These are phyloP conservation scores for Kradibia gibbosae DNA, from an alignment of 1,140 invertebrate genomes.

Conservation along the genomic window DNA sequence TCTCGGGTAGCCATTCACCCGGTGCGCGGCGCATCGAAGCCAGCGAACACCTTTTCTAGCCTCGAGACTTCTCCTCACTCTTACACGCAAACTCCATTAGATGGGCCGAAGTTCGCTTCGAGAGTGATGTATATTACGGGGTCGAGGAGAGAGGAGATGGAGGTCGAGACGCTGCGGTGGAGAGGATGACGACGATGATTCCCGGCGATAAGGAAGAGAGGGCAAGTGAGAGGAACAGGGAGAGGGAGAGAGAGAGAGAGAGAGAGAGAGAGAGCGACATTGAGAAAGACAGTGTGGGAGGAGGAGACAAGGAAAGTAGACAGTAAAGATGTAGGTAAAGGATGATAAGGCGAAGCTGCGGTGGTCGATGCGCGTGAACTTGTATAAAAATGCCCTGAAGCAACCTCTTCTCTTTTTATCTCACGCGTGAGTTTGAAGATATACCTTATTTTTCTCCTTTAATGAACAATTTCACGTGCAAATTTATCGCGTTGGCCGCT, in stretches of 20 bases:
- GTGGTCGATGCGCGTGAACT: not conserved
- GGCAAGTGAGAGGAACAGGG: too few species aligned
- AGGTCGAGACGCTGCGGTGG: not conserved
- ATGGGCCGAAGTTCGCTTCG: conserved; percentile 49
- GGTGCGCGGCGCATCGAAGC: not conserved
- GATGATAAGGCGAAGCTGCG: conserved; percentile 6
- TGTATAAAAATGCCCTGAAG: not conserved
- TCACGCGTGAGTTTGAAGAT: not conserved
- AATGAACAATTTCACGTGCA: not conserved
- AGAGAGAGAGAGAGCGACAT: too few species aligned
- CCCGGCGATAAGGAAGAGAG: not conserved
- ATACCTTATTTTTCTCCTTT: not conserved
- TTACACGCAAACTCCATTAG: conserved; percentile 68
- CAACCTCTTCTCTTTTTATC: not conserved
- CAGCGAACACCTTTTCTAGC: conserved; percentile 37
- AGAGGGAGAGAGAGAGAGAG: too few species aligned
- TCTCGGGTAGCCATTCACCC: not conserved
- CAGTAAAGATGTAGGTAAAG: conserved; percentile 1
- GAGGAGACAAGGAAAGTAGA: not conserved
- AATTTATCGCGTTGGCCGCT: not conserved
- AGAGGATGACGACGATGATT: conserved; percentile 5
- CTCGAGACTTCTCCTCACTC: conserved; percentile 51
- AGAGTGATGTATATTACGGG: conserved; percentile 63
- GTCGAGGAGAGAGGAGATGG: conserved; percentile 29
- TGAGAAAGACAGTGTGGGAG: too few species aligned